These are phyloP conservation scores for Drosophila serrata DNA, from an alignment of 1,140 invertebrate species.

Conservation along the genomic window DNA sequence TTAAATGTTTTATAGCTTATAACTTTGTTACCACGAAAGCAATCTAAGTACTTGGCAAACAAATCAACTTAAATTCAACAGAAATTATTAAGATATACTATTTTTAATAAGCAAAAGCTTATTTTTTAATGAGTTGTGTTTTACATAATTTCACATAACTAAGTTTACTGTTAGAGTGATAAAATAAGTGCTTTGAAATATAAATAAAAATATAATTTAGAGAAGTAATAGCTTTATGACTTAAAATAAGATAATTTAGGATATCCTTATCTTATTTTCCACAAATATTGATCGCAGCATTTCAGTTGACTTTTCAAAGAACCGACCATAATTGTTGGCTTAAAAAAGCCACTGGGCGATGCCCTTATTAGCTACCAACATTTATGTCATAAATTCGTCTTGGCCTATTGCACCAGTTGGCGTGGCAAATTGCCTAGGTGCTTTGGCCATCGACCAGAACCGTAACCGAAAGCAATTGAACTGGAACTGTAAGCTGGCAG, in stretches of 20 bases:
- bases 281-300: background rate
- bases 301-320: background rate
- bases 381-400: constrained; percentile 36
- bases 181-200: background rate
- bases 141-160: background rate
- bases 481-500: constrained; percentile 39
- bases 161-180: background rate
- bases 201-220: background rate
- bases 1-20: background rate
- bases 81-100: background rate
- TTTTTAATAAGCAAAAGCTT: too few relatives aligned
- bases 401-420: constrained; percentile 18
- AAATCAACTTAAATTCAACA: background rate
- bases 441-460: constrained; percentile 52
- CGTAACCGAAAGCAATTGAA: constrained; percentile 41
- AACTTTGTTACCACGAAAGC: background rate
- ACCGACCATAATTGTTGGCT: too few relatives aligned
- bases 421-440: constrained; percentile 32
- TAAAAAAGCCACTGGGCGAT: too few relatives aligned
- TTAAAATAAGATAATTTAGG: too few relatives aligned
- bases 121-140: background rate
- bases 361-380: constrained; percentile 1
- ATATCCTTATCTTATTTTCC: background rate
- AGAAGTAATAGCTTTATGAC: too few relatives aligned
- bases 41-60: background rate